Percentiles rank a stretch among this genome's conserved stretches.
Conservation (phyloP, 37 sponge, comb jelly and placozoan genomes). For the Halisarca cf. caerulea region DNA sequence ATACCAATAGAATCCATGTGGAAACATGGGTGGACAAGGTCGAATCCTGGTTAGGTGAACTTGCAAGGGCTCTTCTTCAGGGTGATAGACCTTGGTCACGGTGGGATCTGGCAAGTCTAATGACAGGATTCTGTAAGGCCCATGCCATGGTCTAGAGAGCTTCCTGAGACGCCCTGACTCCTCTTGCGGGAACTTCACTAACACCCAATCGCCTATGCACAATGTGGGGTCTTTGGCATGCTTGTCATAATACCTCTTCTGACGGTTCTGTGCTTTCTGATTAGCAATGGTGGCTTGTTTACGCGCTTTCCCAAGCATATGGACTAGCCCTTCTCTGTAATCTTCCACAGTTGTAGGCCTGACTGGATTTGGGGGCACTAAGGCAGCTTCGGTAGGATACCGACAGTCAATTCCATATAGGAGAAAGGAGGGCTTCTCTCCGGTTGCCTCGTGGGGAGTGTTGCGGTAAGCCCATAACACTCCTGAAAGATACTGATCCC, state of each 20-base stretch:
- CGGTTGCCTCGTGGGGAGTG: conserved; percentile 12
- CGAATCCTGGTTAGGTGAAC: conserved; percentile 4
- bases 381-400: conserved; percentile 32
- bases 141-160: conserved; percentile 51
- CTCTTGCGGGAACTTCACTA: conserved; percentile 47
- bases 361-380: conserved; percentile 1
- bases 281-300: neutral
- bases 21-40: neutral
- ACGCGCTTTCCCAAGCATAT: conserved; percentile 9
- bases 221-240: neutral
- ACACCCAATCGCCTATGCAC: conserved; percentile 32
- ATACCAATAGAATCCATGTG: conserved; percentile 24
- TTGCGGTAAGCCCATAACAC: conserved; percentile 46
- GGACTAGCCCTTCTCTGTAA: conserved; percentile 31
- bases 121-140: conserved; percentile 33
- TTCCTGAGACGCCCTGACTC: conserved; percentile 38
- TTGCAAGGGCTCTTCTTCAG: conserved; percentile 33
- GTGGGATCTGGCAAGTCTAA: neutral
- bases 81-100: conserved; percentile 37
- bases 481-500: conserved; percentile 32
- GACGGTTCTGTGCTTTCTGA: conserved; percentile 20
- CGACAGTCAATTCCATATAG: conserved; percentile 16
- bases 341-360: neutral
- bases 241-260: conserved; percentile 43
- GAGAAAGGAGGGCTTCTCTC: conserved; percentile 43